Base-by-base conservation (phyloP, 2,113 vertebrate species). In the Steatornis caripensis region DNA sequence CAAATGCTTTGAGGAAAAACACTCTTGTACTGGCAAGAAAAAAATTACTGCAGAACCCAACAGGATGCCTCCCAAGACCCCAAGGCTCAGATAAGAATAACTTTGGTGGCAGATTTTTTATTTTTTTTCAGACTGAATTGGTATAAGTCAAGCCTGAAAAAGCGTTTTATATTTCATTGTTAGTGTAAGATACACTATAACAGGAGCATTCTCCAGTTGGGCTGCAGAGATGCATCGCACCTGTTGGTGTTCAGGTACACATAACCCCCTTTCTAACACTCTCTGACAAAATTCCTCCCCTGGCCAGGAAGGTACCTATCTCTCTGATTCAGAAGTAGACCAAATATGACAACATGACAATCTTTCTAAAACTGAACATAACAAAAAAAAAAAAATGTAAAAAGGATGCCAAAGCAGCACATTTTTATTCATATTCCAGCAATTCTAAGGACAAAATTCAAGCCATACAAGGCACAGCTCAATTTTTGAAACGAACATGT, bases 221-320 rank as follows among this genome's bases (percentile, higher is more conserved):
- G 29, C 34, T 71, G 8, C 1, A 51, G 26, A 72, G 37, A n/a
- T 36, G 26, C 17, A 91, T 32, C 41, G 49, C 29, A 61, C 41
- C 41, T 29, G n/a, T 0, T 24, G n/a, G 20, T 45, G 45, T 19
- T 16, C 29, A 65, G 0, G 0, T 22, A 36, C 23, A 48, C 27
- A 27, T 4, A 24, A 65, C 80, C 41, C 16, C 15, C 27, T 43
- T 57, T 45, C 43, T 22, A 51, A 60, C 24, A 36, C 1, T 7
- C 45, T 30, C n/a, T 14, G 36, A 65, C 20, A 64, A 29, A 77
- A 34, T 32, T 72, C n/a, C 3, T 37, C 37, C 46, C 16, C 21
- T 9, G 23, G 14, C 22, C 2, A 48, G 48, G 53, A 90, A 55
- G 29, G 36, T 12, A 18, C 10, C 6, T 10, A 15, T 16, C 37